A percentile compares a stretch with the other conserved stretches of the same genome.
These are phyloP conservation scores for Drosophila imparisetae DNA, from an alignment of 2,888 invertebrate species.

Conservation along the genomic window DNA sequence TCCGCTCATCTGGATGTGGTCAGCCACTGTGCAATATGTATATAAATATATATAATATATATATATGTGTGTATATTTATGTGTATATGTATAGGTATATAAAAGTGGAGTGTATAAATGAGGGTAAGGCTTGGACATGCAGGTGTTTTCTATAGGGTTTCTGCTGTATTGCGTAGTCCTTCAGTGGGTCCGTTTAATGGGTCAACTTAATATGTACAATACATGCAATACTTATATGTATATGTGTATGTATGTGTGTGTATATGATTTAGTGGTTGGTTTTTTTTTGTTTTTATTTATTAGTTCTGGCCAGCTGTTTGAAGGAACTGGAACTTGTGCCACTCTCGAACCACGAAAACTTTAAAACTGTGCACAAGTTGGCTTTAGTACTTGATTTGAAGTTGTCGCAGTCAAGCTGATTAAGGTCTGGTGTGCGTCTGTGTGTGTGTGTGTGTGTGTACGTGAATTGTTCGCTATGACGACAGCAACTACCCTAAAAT, in stretches of 20 bases:
- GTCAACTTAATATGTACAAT: slow-evolving; percentile 22
- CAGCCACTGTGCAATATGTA: not conserved
- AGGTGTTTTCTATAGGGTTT: not conserved
- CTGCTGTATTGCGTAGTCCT: slow-evolving; percentile 19
- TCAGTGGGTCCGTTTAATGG: slow-evolving; percentile 30
- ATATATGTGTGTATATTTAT: not conserved
- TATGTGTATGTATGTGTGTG: not conserved
- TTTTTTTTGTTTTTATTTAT: not conserved
- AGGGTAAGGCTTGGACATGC: not conserved
- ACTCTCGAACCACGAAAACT: not conserved
- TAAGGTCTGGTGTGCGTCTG: not conserved
- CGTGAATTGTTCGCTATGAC: slow-evolving; percentile 23
- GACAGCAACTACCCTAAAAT: slow-evolving; percentile 26
- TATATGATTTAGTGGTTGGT: slow-evolving; percentile 14
- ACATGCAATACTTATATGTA: not conserved
- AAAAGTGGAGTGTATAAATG: not conserved
- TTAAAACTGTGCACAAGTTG: not conserved
- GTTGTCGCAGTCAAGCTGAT: slow-evolving; percentile 10
- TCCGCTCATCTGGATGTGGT: not conserved
- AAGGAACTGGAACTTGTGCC: slow-evolving; percentile 7
- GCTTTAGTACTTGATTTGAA: not conserved
- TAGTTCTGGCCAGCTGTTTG: slow-evolving; percentile 30
- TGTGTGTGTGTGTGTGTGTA: slow-evolving; percentile 5
- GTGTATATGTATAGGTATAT: not conserved
- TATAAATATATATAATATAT: not conserved